Evolutionary conservation across 2,888 invertebrate species (phyloP).

Genomic region (Frankliniella intonsa): DNA sequence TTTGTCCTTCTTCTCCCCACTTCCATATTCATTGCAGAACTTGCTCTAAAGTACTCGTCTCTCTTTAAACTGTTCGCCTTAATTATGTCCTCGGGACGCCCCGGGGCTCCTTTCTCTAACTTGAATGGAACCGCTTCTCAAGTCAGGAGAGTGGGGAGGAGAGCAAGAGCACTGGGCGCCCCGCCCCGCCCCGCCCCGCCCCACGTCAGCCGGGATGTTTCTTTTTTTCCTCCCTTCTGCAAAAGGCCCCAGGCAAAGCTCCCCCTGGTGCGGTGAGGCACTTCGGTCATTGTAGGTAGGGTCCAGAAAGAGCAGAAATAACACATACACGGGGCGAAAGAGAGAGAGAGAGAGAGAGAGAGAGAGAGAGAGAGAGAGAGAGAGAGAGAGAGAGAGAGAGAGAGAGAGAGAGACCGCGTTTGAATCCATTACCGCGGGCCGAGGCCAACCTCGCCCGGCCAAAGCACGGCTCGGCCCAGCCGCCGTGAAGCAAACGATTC

Average conservation of each 20-base stretch:
- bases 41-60: not conserved
- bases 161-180: too few relatives aligned
- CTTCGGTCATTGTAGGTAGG: too few relatives aligned
- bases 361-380: not conserved
- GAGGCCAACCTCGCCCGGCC: too few relatives aligned
- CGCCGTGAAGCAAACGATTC: too few relatives aligned
- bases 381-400: not conserved
- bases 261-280: too few relatives aligned
- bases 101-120: not conserved
- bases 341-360: not conserved
- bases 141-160: not conserved
- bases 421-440: not conserved
- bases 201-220: too few relatives aligned
- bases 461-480: too few relatives aligned
- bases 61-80: constrained; percentile 1
- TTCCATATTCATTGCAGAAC: constrained; percentile 16
- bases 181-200: too few relatives aligned
- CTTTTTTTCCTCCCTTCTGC: too few relatives aligned
- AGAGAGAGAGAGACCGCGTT: not conserved
- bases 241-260: too few relatives aligned
- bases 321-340: not conserved
- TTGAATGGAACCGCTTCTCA: constrained; percentile 6
- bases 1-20: not conserved
- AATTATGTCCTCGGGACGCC: not conserved
- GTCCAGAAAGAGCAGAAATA: too few relatives aligned